A percentile compares a stretch with the other conserved stretches of the same genome.
These are phyloP conservation scores for Rhineura floridana DNA, from an alignment of 2,113 vertebrate species.

Conservation along the genomic window DNA sequence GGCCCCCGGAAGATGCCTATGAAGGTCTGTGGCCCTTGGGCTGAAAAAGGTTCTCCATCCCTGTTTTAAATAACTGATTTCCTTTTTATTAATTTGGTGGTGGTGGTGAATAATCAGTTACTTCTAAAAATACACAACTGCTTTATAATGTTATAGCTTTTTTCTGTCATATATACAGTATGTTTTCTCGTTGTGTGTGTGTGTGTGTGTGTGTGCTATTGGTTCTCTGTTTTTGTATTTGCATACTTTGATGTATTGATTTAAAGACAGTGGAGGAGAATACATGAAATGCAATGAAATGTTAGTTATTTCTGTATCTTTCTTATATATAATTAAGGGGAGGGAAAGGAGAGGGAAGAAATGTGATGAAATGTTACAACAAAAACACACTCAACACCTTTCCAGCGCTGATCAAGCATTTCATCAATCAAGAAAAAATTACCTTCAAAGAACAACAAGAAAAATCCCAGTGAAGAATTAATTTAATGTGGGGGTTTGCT, in stretches of 20 bases:
- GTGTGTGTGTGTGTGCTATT: too few relatives aligned
- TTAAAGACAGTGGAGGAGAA: neutral
- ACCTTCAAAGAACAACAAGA: neutral
- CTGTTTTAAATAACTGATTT: too few relatives aligned
- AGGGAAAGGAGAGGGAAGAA: neutral
- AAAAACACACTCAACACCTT: neutral
- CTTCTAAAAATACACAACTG: too few relatives aligned
- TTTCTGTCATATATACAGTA: too few relatives aligned
- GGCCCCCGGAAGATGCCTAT: too few relatives aligned
- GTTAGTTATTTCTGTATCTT: neutral
- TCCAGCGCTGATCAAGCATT: neutral
- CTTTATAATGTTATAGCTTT: neutral
- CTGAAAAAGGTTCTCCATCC: too few relatives aligned
- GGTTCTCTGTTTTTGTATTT: too few relatives aligned
- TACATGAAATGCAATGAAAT: neutral
- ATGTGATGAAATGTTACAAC: too few relatives aligned
- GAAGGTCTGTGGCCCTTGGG: too few relatives aligned
- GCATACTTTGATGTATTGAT: neutral
- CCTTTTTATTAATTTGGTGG: too few relatives aligned
- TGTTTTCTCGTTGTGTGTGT: too few relatives aligned
- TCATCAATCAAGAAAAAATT: neutral
- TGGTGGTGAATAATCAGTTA: too few relatives aligned
- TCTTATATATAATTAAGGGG: neutral
- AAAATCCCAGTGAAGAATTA: neutral
- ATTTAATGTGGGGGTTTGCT: neutral